Conservation (phyloP, 2,113 vertebrate species). For the Melanocharis versteri region DNA sequence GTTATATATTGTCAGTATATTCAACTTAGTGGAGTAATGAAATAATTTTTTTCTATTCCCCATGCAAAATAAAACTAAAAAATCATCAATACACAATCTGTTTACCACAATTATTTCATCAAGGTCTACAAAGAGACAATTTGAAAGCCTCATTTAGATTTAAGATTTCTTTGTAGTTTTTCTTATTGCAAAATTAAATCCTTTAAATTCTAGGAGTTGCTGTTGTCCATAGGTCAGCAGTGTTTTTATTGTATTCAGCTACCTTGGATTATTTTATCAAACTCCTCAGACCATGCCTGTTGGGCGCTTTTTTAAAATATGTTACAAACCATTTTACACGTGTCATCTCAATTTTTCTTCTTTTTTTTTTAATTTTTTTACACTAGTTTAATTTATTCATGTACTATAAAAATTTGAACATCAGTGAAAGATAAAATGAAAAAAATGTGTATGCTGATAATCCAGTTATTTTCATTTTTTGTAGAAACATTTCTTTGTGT, state of each 20-base stretch:
- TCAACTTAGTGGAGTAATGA: background rate
- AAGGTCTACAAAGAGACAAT: background rate
- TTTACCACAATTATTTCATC: background rate
- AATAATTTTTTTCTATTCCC: background rate
- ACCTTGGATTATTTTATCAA: background rate
- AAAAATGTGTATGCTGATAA: background rate
- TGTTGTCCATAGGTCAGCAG: background rate
- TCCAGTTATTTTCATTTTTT: background rate
- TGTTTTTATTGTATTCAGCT: background rate
- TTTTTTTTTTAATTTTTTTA: background rate
- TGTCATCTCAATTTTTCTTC: background rate
- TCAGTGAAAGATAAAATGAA: background rate
- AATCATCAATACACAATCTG: background rate
- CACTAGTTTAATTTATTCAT: background rate
- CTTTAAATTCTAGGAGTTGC: background rate
- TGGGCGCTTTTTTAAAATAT: background rate
- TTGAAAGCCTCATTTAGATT: background rate
- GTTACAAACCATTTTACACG: background rate
- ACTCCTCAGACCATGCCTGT: rapidly evolving
- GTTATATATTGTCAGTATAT: too few relatives aligned
- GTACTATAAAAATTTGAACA: background rate
- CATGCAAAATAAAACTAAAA: background rate
- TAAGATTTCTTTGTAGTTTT: background rate
- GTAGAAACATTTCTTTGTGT: background rate
- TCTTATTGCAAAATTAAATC: background rate